Base-by-base conservation (phyloP, 2,888 invertebrate genomes). In the Euzetes globulus region DNA sequence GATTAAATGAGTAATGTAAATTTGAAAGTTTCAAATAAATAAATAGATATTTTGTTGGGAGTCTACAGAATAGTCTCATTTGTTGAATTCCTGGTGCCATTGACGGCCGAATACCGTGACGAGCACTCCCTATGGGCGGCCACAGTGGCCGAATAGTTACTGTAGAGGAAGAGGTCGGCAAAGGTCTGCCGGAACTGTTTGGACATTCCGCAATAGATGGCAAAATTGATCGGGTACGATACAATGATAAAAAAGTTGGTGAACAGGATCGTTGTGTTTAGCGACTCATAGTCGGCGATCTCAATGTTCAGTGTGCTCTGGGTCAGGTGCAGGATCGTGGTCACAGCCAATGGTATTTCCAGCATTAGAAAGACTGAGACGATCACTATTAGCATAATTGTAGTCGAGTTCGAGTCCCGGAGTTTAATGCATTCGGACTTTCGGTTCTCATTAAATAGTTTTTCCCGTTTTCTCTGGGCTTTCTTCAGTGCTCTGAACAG, bases 121-220 rank as follows among this genome's bases (percentile, higher is more conserved):
- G 90, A 90, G 0, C 88, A 87, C 45, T 80, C 80, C 13, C 81
- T 72, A 11, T 78, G 75, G 2, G 78, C 76, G 25, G 25, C 70
- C 27, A 33, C 33, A 6, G 87, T 88, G 78, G 77, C 72, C 0
- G 77, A 75, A n/a, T 75, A 47, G 11, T 75, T 73, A 0, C 78
- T 78, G 83, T 60, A 55, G 25, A 91, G 50, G 81, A 95, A 94
- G 33, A 87, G 80, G 19, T 84, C 90, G 81, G 91, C 92, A 82
- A 96, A 96, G 0, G 95, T 95, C 82, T 94, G 93, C 72, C 96
- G 86, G 83, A 96, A 96, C 82, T 92, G 93, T 41, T 92, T 86
- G 45, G 92, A 93, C 96, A 96, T 97, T 29, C 94, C 94, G 82
- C 94, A 95, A 81, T 96, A 96, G 78, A 95, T 94, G 76, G 93